phyloP scores from a whole-genome alignment of 2,113 vertebrate genomes.

The Verasper variegatus region DNA sequence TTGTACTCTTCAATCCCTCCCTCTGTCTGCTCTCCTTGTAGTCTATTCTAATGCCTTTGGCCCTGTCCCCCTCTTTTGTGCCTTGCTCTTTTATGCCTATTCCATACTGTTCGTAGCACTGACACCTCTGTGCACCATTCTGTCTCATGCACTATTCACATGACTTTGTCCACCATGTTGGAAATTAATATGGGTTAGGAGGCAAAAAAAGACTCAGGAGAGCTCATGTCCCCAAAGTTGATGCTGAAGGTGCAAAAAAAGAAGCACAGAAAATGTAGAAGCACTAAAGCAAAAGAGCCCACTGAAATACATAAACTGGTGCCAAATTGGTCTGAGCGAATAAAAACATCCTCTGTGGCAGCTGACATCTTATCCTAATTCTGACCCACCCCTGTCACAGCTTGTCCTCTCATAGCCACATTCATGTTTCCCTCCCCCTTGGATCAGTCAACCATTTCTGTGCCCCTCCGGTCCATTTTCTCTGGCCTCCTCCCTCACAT shows the following conservation, averaged over 20 bases:
- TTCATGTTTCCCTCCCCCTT: slow-evolving; percentile 48
- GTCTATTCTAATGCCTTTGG: slow-evolving; percentile 17
- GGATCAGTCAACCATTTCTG: slow-evolving; percentile 66
- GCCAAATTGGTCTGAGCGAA: slow-evolving; percentile 39
- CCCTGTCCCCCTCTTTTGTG: neutral
- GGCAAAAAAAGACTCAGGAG: neutral
- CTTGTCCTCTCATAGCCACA: slow-evolving; percentile 42
- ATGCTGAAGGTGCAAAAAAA: slow-evolving; percentile 13
- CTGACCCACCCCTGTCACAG: slow-evolving; percentile 52
- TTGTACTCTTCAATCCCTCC: slow-evolving; percentile 39
- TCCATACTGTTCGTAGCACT: slow-evolving; percentile 20
- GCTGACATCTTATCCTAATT: slow-evolving; percentile 52
- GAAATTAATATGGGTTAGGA: slow-evolving; percentile 5
- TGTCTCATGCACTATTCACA: slow-evolving; percentile 11
- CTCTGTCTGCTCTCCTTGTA: slow-evolving; percentile 10
- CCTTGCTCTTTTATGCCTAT: slow-evolving; percentile 26
- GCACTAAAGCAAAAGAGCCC: slow-evolving; percentile 8
- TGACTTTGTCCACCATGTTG: slow-evolving; percentile 3
- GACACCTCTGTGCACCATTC: slow-evolving; percentile 1
- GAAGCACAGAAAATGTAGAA: slow-evolving; percentile 13
- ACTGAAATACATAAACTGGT: slow-evolving; percentile 36
- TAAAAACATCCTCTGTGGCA: slow-evolving; percentile 53
- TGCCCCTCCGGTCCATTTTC: slow-evolving; percentile 62
- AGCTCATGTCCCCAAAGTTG: neutral
- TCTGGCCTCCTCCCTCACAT: slow-evolving; percentile 69